Conservation (phyloP, 2,888 invertebrate species). For the Eupelmus urozonus region DNA sequence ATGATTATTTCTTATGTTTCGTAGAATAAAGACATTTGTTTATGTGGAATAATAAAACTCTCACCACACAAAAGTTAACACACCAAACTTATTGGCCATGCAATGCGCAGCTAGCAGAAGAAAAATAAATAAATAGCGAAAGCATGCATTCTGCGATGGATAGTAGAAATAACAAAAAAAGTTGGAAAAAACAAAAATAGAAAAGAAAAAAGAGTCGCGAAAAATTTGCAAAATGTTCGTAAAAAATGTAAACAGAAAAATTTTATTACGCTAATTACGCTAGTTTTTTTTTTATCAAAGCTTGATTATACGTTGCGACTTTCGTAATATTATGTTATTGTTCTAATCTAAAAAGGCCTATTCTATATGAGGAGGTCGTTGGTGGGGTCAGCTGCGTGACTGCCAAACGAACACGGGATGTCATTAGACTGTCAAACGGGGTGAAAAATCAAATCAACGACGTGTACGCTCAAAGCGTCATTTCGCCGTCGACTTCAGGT, state of each 20-base stretch:
- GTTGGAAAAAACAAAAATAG: background rate
- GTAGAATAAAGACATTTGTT: no score
- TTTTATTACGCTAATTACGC: background rate
- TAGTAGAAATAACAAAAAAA: background rate
- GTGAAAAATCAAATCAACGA: constrained; percentile 28
- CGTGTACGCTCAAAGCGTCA: constrained; percentile 43
- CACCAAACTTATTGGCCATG: background rate
- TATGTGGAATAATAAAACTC: no score
- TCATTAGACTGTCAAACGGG: constrained; percentile 23
- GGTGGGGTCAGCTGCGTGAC: constrained; percentile 25
- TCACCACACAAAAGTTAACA: background rate
- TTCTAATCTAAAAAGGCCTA: constrained; percentile 41
- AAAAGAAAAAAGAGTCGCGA: constrained; percentile 5
- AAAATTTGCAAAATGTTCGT: background rate
- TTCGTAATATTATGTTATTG: constrained; percentile 6
- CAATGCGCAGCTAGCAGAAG: constrained; percentile 5
- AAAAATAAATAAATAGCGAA: background rate
- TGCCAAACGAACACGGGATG: constrained; percentile 38
- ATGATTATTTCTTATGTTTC: no score
- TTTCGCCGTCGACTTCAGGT: constrained; percentile 8
- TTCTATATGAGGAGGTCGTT: constrained; percentile 27
- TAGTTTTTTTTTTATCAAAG: background rate
- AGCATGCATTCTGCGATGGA: constrained; percentile 15
- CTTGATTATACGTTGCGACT: constrained; percentile 38
- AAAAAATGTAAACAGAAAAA: background rate